Percentiles rank a stretch among this genome's conserved stretches.
phyloP scores from a whole-genome alignment of 2,797 vertebrate species.

The Chiloscyllium punctatum region DNA sequence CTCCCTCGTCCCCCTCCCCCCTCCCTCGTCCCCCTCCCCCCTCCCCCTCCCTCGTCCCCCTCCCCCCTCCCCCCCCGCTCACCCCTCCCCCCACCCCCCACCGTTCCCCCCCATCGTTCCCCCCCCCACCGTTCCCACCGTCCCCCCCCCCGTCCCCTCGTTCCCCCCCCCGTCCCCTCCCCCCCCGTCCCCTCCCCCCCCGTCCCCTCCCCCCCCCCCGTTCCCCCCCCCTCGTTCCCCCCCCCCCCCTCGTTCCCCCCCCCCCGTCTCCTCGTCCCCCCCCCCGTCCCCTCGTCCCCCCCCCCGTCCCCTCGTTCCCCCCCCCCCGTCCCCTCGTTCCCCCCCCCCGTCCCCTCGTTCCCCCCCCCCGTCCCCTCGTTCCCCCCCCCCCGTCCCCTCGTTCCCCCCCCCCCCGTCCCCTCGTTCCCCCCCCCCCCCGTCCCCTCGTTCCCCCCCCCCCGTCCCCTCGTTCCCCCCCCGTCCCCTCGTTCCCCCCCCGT shows the following conservation, averaged over 20 bases:
- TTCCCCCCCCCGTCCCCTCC: too few relatives aligned
- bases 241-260: neutral
- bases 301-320: too few relatives aligned
- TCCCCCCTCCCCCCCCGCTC: too few relatives aligned
- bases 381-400: neutral
- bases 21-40: too few relatives aligned
- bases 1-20: too few relatives aligned
- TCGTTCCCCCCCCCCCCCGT: neutral
- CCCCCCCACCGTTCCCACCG: too few relatives aligned
- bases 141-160: too few relatives aligned
- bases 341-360: neutral
- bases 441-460: neutral
- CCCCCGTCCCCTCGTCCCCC: neutral
- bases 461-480: neutral
- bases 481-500: neutral
- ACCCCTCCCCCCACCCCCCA: too few relatives aligned
- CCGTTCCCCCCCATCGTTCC: too few relatives aligned
- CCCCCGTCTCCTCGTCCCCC: neutral
- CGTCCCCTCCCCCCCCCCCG: neutral
- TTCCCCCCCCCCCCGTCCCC: neutral
- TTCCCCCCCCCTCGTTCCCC: neutral
- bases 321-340: neutral
- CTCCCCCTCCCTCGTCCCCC: too few relatives aligned
- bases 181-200: neutral
- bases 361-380: neutral